A percentile compares a stretch with the other conserved stretches of the same genome.
phyloP scores from a whole-genome alignment of 92 coral and sea anemone species.

The Heteractis magnifica region DNA sequence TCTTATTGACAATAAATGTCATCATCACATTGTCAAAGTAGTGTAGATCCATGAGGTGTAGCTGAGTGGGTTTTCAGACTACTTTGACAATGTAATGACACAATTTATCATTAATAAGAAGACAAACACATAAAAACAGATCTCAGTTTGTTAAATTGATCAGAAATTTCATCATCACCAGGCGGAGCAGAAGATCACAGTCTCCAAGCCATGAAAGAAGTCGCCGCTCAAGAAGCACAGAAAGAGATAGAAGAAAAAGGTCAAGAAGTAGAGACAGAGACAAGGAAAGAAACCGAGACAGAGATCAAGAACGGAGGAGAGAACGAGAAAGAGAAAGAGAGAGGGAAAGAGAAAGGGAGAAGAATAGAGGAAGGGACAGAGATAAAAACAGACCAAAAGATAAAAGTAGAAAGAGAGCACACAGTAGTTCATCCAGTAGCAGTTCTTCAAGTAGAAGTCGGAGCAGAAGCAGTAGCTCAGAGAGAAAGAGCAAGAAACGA shows the following conservation, averaged over 20 bases:
- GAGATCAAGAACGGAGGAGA: slow-evolving; percentile 15
- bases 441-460: slow-evolving; percentile 63
- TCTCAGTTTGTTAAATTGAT: background rate
- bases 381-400: slow-evolving; percentile 18
- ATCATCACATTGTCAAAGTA: no score
- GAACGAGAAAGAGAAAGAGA: slow-evolving; percentile 29
- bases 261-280: slow-evolving; percentile 43
- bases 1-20: no score
- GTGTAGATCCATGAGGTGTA: no score
- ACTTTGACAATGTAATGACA: no score
- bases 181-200: slow-evolving; percentile 70
- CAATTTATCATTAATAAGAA: no score
- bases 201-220: slow-evolving; percentile 72
- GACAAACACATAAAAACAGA: no score
- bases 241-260: slow-evolving; percentile 52
- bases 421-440: slow-evolving; percentile 55
- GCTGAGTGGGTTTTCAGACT: no score
- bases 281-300: slow-evolving; percentile 30
- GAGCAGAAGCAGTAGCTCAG: slow-evolving; percentile 62
- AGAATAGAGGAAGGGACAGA: slow-evolving; percentile 44
- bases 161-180: background rate
- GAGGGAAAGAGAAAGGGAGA: slow-evolving; percentile 27
- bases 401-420: slow-evolving; percentile 38
- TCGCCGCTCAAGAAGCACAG: slow-evolving; percentile 65
- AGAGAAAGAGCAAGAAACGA: slow-evolving; percentile 42